Evolutionary conservation across 1,140 invertebrate genomes (phyloP).

Genomic region (Cotesia chilonis): DNA sequence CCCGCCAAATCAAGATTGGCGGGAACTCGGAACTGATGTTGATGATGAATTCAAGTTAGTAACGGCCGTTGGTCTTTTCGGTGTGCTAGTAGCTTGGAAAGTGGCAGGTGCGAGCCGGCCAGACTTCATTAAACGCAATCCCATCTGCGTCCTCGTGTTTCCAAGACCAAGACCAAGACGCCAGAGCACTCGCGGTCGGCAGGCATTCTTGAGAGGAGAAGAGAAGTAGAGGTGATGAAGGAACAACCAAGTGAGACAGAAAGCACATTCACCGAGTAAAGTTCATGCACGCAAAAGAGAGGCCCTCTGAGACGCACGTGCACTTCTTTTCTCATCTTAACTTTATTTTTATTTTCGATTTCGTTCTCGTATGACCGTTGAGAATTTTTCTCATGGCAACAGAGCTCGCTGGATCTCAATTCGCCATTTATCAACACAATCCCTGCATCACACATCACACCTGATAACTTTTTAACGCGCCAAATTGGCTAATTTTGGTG

Average conservation of each 20-base stretch:
- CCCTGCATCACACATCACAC: neutral
- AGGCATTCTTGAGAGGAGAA: constrained; percentile 42
- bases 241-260: constrained; percentile 14
- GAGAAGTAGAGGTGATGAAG: constrained; percentile 36
- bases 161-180: constrained; percentile 43
- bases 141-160: constrained; percentile 62
- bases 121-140: constrained; percentile 64
- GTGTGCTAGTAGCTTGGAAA: constrained; percentile 45
- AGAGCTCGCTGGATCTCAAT: neutral
- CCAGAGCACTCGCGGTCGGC: constrained; percentile 39
- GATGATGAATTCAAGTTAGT: constrained; percentile 33
- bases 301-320: constrained; percentile 22
- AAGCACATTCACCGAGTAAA: constrained; percentile 10
- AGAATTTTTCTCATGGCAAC: constrained; percentile 26
- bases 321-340: constrained; percentile 2
- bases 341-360: constrained; percentile 14
- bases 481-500: neutral
- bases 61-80: constrained; percentile 53
- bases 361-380: constrained; percentile 6
- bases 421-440: neutral
- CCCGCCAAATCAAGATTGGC: constrained; percentile 18
- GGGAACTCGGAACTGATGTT: constrained; percentile 36
- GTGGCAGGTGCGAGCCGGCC: constrained; percentile 60
- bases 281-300: neutral
- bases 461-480: neutral